Percentiles rank a stretch among this genome's conserved stretches.
Evolutionary conservation across 2,888 invertebrate genomes (phyloP).

Genomic region (Hydroisotoma schaefferi): DNA sequence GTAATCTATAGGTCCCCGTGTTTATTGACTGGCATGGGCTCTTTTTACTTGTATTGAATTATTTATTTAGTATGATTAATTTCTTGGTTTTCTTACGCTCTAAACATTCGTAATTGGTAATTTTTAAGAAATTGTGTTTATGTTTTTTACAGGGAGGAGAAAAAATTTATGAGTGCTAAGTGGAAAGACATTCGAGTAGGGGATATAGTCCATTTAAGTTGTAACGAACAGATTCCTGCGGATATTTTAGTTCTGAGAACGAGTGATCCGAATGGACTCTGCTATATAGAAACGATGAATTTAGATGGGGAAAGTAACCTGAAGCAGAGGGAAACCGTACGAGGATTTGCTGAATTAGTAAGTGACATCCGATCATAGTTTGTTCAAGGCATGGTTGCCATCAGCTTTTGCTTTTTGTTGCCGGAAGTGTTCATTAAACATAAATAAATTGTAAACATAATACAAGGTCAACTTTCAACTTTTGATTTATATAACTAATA

Average conservation of each 20-base stretch:
- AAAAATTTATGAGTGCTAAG: slow-evolving; percentile 75
- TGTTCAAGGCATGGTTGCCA: too few relatives aligned
- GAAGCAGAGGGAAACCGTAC: slow-evolving; percentile 83
- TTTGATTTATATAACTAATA: too few relatives aligned
- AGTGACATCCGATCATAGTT: slow-evolving; percentile 16
- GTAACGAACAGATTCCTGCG: slow-evolving; percentile 94
- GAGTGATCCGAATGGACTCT: slow-evolving; percentile 81
- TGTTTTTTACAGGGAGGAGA: slow-evolving; percentile 64
- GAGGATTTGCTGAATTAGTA: slow-evolving; percentile 71
- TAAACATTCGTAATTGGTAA: neutral
- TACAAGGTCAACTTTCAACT: too few relatives aligned
- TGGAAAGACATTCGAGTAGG: slow-evolving; percentile 92
- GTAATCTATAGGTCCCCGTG: neutral
- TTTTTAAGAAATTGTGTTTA: neutral
- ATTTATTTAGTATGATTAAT: neutral
- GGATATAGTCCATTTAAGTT: slow-evolving; percentile 89
- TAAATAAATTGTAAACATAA: too few relatives aligned
- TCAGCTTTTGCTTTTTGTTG: too few relatives aligned
- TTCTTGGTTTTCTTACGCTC: neutral
- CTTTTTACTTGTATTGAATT: too few relatives aligned
- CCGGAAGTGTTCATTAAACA: too few relatives aligned
- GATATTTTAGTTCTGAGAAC: slow-evolving; percentile 86
- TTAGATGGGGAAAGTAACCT: slow-evolving; percentile 94
- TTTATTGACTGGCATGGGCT: too few relatives aligned
- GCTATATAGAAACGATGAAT: slow-evolving; percentile 94